Conservation (phyloP, 2,888 invertebrate species). For the Patella pellucida region DNA sequence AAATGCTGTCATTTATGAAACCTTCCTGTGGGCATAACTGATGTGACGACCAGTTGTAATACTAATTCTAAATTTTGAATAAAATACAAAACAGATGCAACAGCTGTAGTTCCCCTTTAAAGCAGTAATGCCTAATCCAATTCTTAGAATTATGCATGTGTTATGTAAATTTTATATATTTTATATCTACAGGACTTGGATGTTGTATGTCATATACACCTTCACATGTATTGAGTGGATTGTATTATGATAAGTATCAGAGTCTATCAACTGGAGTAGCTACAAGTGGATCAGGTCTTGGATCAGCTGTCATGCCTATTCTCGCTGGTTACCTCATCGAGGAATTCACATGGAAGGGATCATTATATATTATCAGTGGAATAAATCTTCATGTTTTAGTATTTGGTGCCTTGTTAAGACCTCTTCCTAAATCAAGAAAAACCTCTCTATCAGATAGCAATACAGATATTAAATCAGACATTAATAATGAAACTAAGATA, state of each 20-base stretch:
- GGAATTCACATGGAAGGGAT: conserved; percentile 60
- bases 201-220: conserved; percentile 59
- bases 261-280: conserved; percentile 60
- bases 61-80: too few species aligned
- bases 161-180: background rate
- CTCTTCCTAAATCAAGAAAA: conserved; percentile 35
- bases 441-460: conserved; percentile 3
- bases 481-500: conserved; percentile 17
- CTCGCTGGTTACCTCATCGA: conserved; percentile 52
- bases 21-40: too few species aligned
- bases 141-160: too few species aligned
- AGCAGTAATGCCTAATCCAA: too few species aligned
- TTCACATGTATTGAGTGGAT: conserved; percentile 60
- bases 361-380: conserved; percentile 54
- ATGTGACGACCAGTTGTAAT: too few species aligned
- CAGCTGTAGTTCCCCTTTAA: too few species aligned
- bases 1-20: too few species aligned
- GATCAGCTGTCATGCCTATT: conserved; percentile 56
- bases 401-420: conserved; percentile 51
- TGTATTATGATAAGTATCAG: conserved; percentile 58
- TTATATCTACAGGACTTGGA: conserved; percentile 54
- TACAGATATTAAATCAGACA: background rate
- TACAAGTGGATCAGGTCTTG: conserved; percentile 59
- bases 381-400: conserved; percentile 55
- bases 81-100: too few species aligned